Percentiles rank a stretch among this genome's conserved stretches.
Evolutionary conservation across 2,113 vertebrate species (phyloP).

Genomic region (Corythoichthys intestinalis): DNA sequence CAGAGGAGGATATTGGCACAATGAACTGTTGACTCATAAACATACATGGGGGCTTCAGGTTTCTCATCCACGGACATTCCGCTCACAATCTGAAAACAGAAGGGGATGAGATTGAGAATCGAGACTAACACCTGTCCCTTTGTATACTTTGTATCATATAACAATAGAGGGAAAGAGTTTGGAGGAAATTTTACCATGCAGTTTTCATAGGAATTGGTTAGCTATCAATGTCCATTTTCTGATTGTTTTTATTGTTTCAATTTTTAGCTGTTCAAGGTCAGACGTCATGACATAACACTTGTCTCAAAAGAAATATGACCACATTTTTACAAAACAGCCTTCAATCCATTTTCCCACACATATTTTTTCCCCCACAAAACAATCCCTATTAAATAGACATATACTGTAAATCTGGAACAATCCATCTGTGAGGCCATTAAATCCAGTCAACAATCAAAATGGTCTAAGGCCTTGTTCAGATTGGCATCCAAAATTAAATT

Average conservation of each 20-base stretch:
- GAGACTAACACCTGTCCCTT: not conserved
- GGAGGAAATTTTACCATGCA: not conserved
- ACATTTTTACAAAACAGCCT: no score
- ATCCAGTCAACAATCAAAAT: no score
- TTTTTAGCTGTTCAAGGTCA: not conserved
- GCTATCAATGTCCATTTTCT: not conserved
- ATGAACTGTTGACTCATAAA: slow-evolving; percentile 99
- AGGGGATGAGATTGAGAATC: slow-evolving; percentile 41
- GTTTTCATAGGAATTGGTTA: not conserved
- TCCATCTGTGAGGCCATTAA: no score
- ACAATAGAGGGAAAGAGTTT: not conserved
- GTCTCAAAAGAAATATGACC: no score
- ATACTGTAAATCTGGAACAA: no score
- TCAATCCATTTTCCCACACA: no score
- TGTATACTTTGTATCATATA: not conserved
- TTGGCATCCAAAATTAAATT: no score
- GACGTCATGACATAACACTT: not conserved
- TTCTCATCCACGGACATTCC: slow-evolving; percentile 99
- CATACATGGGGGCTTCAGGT: slow-evolving; percentile 99
- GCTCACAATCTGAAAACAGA: slow-evolving; percentile 90
- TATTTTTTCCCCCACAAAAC: no score
- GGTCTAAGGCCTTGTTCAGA: no score
- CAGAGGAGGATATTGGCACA: slow-evolving; percentile 99
- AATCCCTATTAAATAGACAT: no score
- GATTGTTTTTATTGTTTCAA: not conserved